A percentile compares a stretch with the other conserved stretches of the same genome.
Evolutionary conservation across 92 coral and sea anemone genomes (phyloP).

Genomic region (Meandrina meandrites): DNA sequence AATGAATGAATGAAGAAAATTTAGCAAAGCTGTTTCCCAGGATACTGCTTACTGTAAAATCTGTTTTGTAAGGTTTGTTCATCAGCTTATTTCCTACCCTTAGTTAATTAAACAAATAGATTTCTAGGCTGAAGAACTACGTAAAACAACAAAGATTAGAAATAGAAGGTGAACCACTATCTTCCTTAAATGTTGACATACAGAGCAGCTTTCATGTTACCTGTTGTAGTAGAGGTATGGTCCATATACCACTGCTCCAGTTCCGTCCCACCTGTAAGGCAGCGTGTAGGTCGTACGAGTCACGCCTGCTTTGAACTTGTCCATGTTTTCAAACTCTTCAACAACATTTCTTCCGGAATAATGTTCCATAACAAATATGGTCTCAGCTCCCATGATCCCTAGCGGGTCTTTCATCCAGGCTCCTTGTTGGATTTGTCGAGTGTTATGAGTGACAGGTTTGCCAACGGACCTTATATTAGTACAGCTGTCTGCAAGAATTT

Average conservation of each 20-base stretch:
- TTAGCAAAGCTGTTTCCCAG: too few species aligned
- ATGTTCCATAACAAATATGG: constrained; percentile 33
- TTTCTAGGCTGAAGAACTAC: too few species aligned
- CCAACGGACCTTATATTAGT: constrained; percentile 33
- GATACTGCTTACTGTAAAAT: too few species aligned
- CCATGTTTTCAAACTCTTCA: constrained; percentile 36
- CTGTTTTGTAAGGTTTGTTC: too few species aligned
- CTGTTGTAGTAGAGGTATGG: constrained; percentile 55
- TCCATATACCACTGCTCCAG: constrained; percentile 63
- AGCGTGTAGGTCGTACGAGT: constrained; percentile 2
- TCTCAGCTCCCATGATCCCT: constrained; percentile 44
- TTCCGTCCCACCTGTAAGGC: constrained; percentile 48
- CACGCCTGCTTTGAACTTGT: constrained; percentile 48
- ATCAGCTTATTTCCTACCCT: too few species aligned
- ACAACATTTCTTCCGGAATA: neutral
- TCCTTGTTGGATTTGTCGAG: neutral
- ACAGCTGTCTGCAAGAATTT: constrained; percentile 25
- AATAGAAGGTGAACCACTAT: too few species aligned
- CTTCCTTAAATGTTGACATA: too few species aligned
- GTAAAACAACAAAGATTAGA: neutral
- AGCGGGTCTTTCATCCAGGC: constrained; percentile 67
- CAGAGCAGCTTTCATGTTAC: too few species aligned
- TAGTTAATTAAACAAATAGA: too few species aligned
- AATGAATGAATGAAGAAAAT: too few species aligned
- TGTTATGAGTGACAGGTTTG: constrained; percentile 42